These are phyloP conservation scores for Erpetoichthys calabaricus DNA, from an alignment of 2,797 vertebrate genomes.

Conservation along the genomic window DNA sequence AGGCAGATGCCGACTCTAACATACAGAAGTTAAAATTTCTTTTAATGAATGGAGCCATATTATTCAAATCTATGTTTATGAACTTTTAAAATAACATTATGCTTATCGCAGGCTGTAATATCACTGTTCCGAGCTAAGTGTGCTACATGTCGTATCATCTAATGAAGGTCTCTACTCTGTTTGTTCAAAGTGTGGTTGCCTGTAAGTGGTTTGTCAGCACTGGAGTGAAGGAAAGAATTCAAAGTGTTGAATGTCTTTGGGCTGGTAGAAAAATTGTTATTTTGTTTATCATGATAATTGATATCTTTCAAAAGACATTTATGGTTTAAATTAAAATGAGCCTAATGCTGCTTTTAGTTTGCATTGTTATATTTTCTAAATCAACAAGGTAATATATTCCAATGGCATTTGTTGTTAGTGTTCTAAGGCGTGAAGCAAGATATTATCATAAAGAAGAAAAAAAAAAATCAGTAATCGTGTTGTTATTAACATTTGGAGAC, in stretches of 20 bases:
- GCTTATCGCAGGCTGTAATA: too few relatives aligned
- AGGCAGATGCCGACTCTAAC: too few relatives aligned
- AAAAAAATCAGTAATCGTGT: constrained; percentile 15
- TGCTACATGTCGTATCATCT: too few relatives aligned
- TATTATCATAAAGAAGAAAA: neutral
- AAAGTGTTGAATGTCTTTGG: neutral
- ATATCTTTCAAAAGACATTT: neutral
- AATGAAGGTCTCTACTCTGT: too few relatives aligned
- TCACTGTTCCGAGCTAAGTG: too few relatives aligned
- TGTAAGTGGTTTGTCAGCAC: too few relatives aligned
- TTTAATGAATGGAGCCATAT: too few relatives aligned
- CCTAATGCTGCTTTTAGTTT: neutral
- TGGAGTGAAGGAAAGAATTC: neutral
- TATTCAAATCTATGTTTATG: too few relatives aligned
- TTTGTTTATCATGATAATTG: neutral
- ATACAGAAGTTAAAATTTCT: too few relatives aligned
- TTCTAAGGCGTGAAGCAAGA: constrained; percentile 3
- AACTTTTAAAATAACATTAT: too few relatives aligned
- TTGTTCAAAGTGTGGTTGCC: too few relatives aligned
- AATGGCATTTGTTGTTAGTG: constrained; percentile 5
- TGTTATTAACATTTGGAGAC: constrained; percentile 26
- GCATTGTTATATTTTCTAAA: neutral
- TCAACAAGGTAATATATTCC: constrained; percentile 1
- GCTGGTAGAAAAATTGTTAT: neutral
- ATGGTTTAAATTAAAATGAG: neutral